phyloP scores from a whole-genome alignment of 2,888 invertebrate genomes.

The Heliconius ethilla region DNA sequence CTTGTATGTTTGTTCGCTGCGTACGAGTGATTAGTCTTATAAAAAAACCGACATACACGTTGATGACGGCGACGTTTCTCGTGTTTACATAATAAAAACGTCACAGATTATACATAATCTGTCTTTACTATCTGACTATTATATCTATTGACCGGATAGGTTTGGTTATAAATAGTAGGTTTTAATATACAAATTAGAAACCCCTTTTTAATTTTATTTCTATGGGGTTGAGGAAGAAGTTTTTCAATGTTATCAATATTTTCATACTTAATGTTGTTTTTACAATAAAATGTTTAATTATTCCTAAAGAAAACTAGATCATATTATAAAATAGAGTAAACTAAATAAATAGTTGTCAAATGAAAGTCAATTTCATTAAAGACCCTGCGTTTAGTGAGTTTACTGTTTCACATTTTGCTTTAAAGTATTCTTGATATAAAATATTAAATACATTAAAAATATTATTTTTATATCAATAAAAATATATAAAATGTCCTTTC shows the following conservation, averaged over 20 bases:
- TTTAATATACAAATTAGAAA: neutral
- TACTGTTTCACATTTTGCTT: neutral
- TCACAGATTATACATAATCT: conserved; percentile 14
- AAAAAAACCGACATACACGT: conserved; percentile 48
- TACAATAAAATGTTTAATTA: neutral
- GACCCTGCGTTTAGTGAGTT: neutral
- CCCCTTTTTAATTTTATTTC: neutral
- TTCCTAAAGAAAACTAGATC: neutral
- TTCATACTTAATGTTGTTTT: neutral
- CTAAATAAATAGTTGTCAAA: neutral
- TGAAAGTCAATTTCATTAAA: neutral
- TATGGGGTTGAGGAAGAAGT: neutral
- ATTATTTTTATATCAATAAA: neutral
- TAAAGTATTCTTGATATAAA: too few relatives aligned
- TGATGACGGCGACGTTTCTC: conserved; percentile 6
- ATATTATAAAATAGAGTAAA: neutral
- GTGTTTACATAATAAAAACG: conserved; percentile 23
- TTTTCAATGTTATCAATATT: neutral
- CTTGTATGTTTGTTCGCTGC: conserved; percentile 61
- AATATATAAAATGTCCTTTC: neutral
- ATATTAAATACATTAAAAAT: too few relatives aligned
- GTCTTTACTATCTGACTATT: too few relatives aligned
- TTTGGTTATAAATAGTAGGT: neutral
- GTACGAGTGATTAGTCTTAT: conserved; percentile 66
- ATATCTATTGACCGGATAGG: neutral